Base-by-base conservation (phyloP, 2,797 vertebrate species). In the Sebastes kiyomatsui region DNA sequence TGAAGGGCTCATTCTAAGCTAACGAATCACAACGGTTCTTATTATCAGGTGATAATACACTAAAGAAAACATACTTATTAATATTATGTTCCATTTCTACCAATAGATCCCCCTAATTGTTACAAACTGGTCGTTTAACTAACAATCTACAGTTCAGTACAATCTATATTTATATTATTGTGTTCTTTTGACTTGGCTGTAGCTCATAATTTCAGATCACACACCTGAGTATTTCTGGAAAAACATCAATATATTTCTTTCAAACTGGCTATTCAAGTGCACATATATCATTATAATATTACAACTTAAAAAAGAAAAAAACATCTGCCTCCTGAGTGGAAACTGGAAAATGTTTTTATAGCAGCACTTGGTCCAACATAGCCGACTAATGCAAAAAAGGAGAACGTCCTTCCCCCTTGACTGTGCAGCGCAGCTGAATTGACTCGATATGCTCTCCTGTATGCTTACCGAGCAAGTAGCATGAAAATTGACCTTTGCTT, bases 401-500 rank as follows among this genome's bases (percentile, higher is more conserved):
- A 83, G 33, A 68, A 65, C 77, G 83, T 87, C 89, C 68, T 88
- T 87, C 86, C 72, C 75, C 90, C 86, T 88, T 87, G 74, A 91
- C 74, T 79, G 90, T 73, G 83, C 84, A 81, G 75, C 42, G 54
- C 77, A 58, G 87, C 86, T 86, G 83, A 93, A 95, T 90, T 80
- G 90, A 94, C 93, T 90, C 72, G 84, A 90, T 92, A 86, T 77
- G 79, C 85, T 90, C 84, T 89, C 79, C 87, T 93, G 84, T 86
- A 84, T 79, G 91, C 87, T 92, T 93, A 91, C 91, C 79, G 92
- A 89, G 92, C 92, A 92, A 93, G 92, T 72, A 94, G 93, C 90
- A 87, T 94, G 89, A 90, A 95, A 93, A 95, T 94, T 91, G 94
- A 96, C 93, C 93, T 95, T 95, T 94, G 90, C 94, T 90, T 90